Evolutionary conservation across 2,888 invertebrate species (phyloP), one percentile per base, ranked within the genome.

Genomic region (Caradrina clavipalpis): DNA sequence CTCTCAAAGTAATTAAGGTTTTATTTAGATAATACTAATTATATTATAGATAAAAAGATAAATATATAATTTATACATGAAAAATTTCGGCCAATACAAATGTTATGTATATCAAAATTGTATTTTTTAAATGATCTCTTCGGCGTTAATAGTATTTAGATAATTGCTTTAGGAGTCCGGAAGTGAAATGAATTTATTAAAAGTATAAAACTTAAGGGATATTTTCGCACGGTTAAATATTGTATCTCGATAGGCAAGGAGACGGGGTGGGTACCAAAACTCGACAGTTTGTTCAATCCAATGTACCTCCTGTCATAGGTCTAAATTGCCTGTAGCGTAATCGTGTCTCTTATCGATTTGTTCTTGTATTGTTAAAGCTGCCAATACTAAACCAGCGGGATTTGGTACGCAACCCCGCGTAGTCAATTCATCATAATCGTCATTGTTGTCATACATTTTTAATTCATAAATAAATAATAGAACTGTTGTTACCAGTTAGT

Each of bases 81-180:
- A 87, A 92, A 88, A 86, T 94, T 95, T 95, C 92, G 95, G 95
- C 95, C 94, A 94, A 94, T 92, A 94, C 92, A 93, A 94, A 92
- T 92, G 90, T 92, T 94, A 92, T 93, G 90, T 93, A 94, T 92
- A 93, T 93, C 94, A 93, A 95, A 95, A 95, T 95, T 95, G 94
- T 96, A 95, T 95, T 95, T 93, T 93, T 94, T 92, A 91, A 94
- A 94, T 95, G 96, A 96, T 96, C 96, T 96, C 96, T 95, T 95
- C 89, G 94, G 92, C 92, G 92, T 92, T 91, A 88, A 89, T 93
- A 92, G 89, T 89, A 85, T 89, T 90, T 94, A 93, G 91, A 90
- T 92, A 92, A 95, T 95, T 95, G 94, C 95, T 96, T 95, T 95
- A 94, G 93, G 95, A 96, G 95, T 95, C 95, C 89, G 95, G 95